Base-by-base conservation (phyloP, 2,888 invertebrate species). In the Napeogenes inachia region DNA sequence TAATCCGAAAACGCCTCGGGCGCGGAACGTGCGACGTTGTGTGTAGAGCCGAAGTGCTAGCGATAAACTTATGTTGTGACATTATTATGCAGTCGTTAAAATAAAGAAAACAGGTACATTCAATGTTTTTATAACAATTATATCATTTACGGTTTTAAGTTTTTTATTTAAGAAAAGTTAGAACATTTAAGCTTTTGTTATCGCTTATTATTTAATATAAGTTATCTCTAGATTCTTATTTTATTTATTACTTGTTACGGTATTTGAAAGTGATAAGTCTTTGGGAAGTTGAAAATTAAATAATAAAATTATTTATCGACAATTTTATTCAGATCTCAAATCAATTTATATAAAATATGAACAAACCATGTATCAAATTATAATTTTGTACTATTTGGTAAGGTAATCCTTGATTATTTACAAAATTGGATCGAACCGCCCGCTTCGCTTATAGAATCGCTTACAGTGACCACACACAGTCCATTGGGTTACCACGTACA, bases 1-100 rank as follows among this genome's bases (percentile, higher is more conserved):
- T 85, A 84, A 84, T 80, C 81, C 78, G 68, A 71, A 74, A 69
- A 71, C 76, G 81, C 84, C 81, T 71, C 75, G 70, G 77, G 84
- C 78, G 70, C 61, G 67, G 70, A 72, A 81, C 82, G 82, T 83
- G 83, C 74, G 71, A 67, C 62, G 71, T 60, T 58, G 21, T 32
- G 65, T 38, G 66, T 60, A 67, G 47, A 72, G 75, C 58, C 56
- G 55, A 60, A 71, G 45, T 79, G 55, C 13, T 10, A 76, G 80
- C 79, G 80, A 54, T 13, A 45, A 13, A 59, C n/a, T 13, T 13
- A n/a, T 13, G 4, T 47, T 13, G 13, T 13, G 1, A 13, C n/a
- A 47, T 13, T 4, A 6, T 47, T 21, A 21, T n/a, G n/a, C n/a
- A 47, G 6, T 8, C n/a, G n/a, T n/a, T 4, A 47, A 47, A n/a